A percentile compares a stretch with the other conserved stretches of the same genome.
Evolutionary conservation across 2,113 vertebrate genomes (phyloP).

Genomic region (Uropsilus gracilis): DNA sequence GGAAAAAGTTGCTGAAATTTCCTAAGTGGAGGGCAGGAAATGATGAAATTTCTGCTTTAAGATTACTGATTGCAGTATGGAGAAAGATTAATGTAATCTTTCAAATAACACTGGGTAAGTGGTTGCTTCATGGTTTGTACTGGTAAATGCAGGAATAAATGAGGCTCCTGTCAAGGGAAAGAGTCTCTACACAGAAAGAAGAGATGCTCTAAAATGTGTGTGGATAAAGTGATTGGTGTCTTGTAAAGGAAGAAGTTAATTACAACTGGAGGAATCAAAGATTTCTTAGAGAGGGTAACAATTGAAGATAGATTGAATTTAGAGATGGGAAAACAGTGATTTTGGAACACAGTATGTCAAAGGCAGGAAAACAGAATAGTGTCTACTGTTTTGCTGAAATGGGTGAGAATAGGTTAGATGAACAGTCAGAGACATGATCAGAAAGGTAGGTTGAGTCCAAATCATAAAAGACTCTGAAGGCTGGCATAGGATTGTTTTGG

Average conservation of each 20-base stretch:
- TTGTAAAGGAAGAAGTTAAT: conserved; percentile 18
- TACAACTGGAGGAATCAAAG: not conserved
- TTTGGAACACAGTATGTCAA: not conserved
- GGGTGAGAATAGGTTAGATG: not conserved
- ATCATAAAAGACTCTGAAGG: not conserved
- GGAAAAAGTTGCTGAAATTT: conserved; percentile 24
- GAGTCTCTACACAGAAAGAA: not conserved
- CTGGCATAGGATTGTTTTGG: not conserved
- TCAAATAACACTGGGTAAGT: conserved; percentile 39
- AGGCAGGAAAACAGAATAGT: not conserved
- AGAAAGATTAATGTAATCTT: not conserved
- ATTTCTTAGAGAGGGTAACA: not conserved
- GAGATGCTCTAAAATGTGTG: not conserved
- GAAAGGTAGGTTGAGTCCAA: not conserved
- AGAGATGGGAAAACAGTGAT: not conserved
- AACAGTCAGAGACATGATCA: not conserved
- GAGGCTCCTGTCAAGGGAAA: not conserved
- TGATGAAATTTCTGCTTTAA: conserved; percentile 41
- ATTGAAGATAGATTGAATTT: not conserved
- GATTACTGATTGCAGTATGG: not conserved
- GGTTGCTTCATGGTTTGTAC: not conserved
- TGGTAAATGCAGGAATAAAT: not conserved
- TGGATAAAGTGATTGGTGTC: not conserved
- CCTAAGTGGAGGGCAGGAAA: conserved; percentile 14
- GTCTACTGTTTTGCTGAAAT: not conserved